These are phyloP conservation scores for Stylophora pistillata DNA, from an alignment of 64 coral and sea anemone genomes.

Conservation along the genomic window DNA sequence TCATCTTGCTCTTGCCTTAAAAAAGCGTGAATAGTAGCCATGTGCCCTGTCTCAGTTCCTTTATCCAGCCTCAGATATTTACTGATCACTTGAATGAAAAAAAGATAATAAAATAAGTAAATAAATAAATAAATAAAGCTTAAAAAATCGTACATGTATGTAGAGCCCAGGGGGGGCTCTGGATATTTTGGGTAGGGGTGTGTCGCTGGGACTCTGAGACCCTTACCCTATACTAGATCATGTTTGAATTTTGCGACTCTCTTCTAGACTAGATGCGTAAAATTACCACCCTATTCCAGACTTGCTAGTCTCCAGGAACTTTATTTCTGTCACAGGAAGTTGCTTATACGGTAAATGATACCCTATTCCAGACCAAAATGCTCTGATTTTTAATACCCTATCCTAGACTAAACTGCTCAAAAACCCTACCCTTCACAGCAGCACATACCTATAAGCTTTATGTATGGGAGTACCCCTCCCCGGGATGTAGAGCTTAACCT, in stretches of 20 bases:
- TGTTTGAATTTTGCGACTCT: not conserved
- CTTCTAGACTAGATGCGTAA: not conserved
- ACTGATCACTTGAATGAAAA: conserved; percentile 57
- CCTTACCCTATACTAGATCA: not conserved
- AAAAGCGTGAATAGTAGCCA: conserved; percentile 62
- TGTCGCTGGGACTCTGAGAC: not conserved
- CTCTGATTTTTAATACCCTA: conserved; percentile 19
- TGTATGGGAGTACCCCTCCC: not conserved
- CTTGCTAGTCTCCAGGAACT: not conserved
- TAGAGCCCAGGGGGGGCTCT: too few relatives aligned
- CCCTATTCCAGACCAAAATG: not conserved
- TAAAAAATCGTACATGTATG: too few relatives aligned
- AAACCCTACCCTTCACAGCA: not conserved
- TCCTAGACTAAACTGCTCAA: too few relatives aligned
- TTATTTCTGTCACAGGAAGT: not conserved
- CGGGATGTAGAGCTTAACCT: not conserved
- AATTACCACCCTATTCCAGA: not conserved
- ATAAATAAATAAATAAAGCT: too few relatives aligned
- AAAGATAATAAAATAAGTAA: not conserved
- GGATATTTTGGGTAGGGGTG: too few relatives aligned
- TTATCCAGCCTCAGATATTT: conserved; percentile 52
- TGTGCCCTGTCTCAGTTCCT: conserved; percentile 49
- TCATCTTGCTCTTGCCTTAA: conserved; percentile 34
- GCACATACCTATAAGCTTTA: not conserved
- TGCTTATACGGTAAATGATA: too few relatives aligned